Evolutionary conservation across 1,140 invertebrate genomes (phyloP), one percentile per base, ranked within the genome.

Genomic region (Zaprionus lachaisei): DNA sequence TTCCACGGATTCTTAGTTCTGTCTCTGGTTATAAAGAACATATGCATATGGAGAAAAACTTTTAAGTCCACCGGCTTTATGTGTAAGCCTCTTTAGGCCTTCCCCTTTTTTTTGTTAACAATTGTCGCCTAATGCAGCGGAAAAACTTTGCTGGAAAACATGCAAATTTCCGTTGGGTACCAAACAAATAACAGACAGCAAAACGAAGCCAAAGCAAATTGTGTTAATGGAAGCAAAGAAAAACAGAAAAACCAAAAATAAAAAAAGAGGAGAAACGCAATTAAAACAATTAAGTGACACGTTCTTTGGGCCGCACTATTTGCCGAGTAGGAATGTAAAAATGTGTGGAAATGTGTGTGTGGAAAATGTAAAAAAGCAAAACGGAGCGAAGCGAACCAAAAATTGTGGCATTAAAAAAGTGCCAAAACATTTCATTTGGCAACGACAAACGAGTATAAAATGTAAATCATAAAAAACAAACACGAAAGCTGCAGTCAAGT

Each of bases 281-380:
- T 89, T 89, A 89, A 89, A 81, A 80, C 81, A 89, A 85, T 90
- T 89, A 90, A 85, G 79, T 75, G 76, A 63, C 71, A 60, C 63
- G 63, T 68, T 67, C 69, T 79, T 81, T 51, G 75, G 76, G 44
- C 63, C 65, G 31, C 85, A 89, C 84, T 90, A 90, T 87, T 89
- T 81, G 72, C 81, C 60, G 63, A 55, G 65, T 75, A 26, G 64
- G 62, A 84, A 72, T 63, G 26, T 31, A 34, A 70, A 71, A 61
- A 65, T 44, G 31, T 44, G 31, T 65, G 44, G 24, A 61, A 64
- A 58, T 55, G 37, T 49, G 11, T 31, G 38, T 28, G 28, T 1
- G 9, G 14, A 49, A 57, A 38, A 58, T 28, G 24, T n/a, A 11
- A 9, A 44, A 28, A 31, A 66, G n/a, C 4, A 49, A 34, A 66